Evolutionary conservation across 2,888 invertebrate genomes (phyloP).

Genomic region (Chironomus tentans): DNA sequence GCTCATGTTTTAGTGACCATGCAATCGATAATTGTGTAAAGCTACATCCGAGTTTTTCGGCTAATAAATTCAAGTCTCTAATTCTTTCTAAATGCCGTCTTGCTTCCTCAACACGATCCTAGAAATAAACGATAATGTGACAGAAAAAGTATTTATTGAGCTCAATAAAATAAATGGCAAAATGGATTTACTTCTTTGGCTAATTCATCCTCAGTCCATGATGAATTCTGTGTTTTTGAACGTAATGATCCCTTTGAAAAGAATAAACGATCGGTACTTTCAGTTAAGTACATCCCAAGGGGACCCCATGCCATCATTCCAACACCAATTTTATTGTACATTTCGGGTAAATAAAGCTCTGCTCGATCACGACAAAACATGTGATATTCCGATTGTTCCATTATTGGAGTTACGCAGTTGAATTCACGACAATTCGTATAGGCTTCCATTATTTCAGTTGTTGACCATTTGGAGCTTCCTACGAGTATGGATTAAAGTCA

Average conservation of each 20-base stretch:
- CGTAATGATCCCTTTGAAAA: constrained; percentile 66
- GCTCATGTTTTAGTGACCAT: constrained; percentile 94
- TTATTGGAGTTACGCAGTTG: constrained; percentile 92
- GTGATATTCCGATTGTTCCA: constrained; percentile 95
- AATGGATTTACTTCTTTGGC: constrained; percentile 54
- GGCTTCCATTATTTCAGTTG: constrained; percentile 78
- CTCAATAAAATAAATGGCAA: not conserved
- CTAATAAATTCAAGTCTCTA: constrained; percentile 69
- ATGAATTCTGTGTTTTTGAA: constrained; percentile 81
- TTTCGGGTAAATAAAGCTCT: constrained; percentile 90
- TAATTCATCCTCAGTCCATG: constrained; percentile 78
- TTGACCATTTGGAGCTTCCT: constrained; percentile 21
- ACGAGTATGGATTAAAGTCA: not conserved
- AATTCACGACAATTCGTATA: constrained; percentile 96
- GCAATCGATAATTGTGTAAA: constrained; percentile 87
- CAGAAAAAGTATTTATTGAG: not conserved
- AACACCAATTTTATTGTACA: constrained; percentile 93
- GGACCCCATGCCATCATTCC: constrained; percentile 91
- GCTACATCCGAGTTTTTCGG: constrained; percentile 84
- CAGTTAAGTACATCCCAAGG: constrained; percentile 73
- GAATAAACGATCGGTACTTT: constrained; percentile 50
- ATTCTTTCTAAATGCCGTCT: constrained; percentile 68
- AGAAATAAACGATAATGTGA: constrained; percentile 39
- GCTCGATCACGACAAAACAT: constrained; percentile 95
- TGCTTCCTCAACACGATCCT: constrained; percentile 61